Evolutionary conservation across 2,888 invertebrate genomes (phyloP).

Genomic region (Meandrusa payeni): DNA sequence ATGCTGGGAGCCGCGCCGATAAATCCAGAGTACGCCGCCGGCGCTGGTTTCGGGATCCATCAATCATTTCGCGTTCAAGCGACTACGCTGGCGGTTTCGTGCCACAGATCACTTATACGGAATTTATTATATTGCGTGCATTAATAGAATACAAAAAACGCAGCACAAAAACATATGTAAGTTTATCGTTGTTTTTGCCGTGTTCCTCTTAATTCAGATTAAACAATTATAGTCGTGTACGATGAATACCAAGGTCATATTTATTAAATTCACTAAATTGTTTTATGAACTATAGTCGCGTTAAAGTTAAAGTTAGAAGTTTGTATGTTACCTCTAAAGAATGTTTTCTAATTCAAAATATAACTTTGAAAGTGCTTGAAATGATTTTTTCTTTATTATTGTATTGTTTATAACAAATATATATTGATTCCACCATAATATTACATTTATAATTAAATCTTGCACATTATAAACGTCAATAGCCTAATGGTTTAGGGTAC

Average conservation of each 20-base stretch:
- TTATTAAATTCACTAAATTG: neutral
- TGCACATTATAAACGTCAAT: too few species aligned
- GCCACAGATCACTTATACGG: conserved; percentile 34
- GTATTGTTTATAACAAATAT: too few species aligned
- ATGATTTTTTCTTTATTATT: too few species aligned
- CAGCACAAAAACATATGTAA: conserved; percentile 8
- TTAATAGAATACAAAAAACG: conserved; percentile 15
- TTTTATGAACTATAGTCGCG: neutral
- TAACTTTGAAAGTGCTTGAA: too few species aligned
- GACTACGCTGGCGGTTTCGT: conserved; percentile 57
- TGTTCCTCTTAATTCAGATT: conserved; percentile 2
- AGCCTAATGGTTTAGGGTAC: too few species aligned
- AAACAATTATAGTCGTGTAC: neutral
- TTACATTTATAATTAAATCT: too few species aligned
- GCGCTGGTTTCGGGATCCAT: conserved; percentile 73
- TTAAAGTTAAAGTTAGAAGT: too few species aligned
- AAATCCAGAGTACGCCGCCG: conserved; percentile 72
- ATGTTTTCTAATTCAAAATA: too few species aligned
- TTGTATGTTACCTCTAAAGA: too few species aligned
- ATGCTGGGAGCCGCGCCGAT: conserved; percentile 60
- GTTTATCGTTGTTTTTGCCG: conserved; percentile 1
- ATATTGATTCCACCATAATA: too few species aligned
- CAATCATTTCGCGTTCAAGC: conserved; percentile 64
- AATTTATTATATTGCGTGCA: conserved; percentile 17
- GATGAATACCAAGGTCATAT: neutral